Conservation (phyloP, 2,113 vertebrate species). For the Tor tambroides region DNA sequence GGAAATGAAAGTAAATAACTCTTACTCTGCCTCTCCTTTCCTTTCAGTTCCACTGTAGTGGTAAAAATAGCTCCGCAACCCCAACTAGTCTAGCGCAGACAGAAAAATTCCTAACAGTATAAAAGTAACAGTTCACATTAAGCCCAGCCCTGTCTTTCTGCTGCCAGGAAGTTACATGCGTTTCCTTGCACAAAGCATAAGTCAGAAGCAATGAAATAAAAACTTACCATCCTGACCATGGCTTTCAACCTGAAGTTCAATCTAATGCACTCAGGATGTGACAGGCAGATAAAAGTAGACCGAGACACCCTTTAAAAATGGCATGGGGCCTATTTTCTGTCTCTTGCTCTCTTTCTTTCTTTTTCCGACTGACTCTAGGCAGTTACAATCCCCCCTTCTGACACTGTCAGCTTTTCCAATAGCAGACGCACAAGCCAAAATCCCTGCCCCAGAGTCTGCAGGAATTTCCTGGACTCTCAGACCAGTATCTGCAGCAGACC, state of each 20-base stretch:
- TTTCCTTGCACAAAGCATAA: constrained; percentile 26
- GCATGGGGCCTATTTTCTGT: constrained; percentile 75
- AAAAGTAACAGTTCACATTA: constrained; percentile 25
- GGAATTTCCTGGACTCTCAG: constrained; percentile 85
- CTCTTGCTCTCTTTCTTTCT: constrained; percentile 36
- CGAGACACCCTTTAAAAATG: constrained; percentile 63
- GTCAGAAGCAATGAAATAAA: constrained; percentile 27
- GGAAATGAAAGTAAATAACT: not conserved
- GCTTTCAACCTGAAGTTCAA: constrained; percentile 31
- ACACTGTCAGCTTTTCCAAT: constrained; percentile 88
- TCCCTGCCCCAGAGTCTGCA: constrained; percentile 84
- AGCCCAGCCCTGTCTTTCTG: constrained; percentile 63
- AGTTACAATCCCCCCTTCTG: constrained; percentile 16
- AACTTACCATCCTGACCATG: constrained; percentile 56
- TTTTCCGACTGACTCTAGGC: constrained; percentile 29
- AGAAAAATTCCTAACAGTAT: constrained; percentile 11
- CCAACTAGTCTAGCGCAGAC: not conserved
- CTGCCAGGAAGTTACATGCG: constrained; percentile 44
- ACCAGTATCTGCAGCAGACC: constrained; percentile 74
- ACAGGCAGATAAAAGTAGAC: constrained; percentile 64
- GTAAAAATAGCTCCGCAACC: not conserved
- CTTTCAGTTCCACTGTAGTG: not conserved
- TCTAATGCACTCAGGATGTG: constrained; percentile 55
- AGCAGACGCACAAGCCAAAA: constrained; percentile 81
- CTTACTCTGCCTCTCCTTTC: not conserved